A percentile compares a stretch with the other conserved stretches of the same genome.
Evolutionary conservation across 2,113 vertebrate genomes (phyloP).

Genomic region (Pao palembangensis): DNA sequence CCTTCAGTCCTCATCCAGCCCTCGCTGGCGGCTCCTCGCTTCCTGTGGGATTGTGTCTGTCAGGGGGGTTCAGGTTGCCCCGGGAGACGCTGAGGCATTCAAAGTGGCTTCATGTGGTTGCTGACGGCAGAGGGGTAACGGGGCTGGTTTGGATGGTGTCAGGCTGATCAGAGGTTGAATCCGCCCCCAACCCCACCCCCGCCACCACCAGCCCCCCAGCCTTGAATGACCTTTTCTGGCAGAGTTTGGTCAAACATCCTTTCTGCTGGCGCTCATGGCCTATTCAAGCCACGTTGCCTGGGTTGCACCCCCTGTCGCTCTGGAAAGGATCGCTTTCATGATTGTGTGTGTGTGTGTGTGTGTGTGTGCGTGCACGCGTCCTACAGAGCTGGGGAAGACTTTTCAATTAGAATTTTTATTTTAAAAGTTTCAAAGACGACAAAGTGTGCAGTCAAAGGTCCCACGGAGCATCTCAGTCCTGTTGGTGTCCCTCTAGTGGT

Average conservation of each 20-base stretch:
- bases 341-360: background rate
- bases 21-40: constrained; percentile 39
- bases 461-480: background rate
- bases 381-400: no score
- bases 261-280: constrained; percentile 47
- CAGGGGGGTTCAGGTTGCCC: constrained; percentile 52
- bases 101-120: constrained; percentile 51
- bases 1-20: constrained; percentile 20
- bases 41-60: constrained; percentile 56
- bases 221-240: constrained; percentile 57
- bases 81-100: constrained; percentile 55
- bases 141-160: constrained; percentile 11
- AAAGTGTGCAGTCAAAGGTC: background rate
- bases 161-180: constrained; percentile 26
- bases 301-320: constrained; percentile 33
- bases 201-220: background rate
- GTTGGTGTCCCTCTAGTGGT: no score
- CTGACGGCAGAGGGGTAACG: constrained; percentile 28
- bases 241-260: constrained; percentile 34
- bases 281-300: constrained; percentile 68
- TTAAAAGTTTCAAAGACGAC: background rate
- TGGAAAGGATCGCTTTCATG: constrained; percentile 20
- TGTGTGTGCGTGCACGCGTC: no score
- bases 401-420: no score
- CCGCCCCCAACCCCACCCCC: constrained; percentile 28